These are phyloP conservation scores for Harlomillsia oculata DNA, from an alignment of 1,140 invertebrate species.

Conservation along the genomic window DNA sequence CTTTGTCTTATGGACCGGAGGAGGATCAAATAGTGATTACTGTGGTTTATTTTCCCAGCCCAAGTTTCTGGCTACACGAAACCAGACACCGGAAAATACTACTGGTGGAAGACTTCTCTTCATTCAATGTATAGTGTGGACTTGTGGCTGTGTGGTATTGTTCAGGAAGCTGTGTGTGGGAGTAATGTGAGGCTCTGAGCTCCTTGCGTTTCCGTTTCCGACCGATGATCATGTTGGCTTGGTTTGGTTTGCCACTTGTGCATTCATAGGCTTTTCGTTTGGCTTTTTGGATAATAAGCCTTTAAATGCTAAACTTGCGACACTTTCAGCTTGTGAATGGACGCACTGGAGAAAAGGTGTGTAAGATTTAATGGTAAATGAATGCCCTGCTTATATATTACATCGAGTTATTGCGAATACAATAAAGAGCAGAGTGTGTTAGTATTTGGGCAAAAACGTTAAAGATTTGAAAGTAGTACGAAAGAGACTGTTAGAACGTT, in stretches of 20 bases:
- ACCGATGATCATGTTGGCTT: neutral
- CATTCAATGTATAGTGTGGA: neutral
- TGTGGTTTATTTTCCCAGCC: slow-evolving; percentile 18
- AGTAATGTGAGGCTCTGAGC: slow-evolving; percentile 21
- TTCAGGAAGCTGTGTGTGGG: slow-evolving; percentile 1
- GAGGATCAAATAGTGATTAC: slow-evolving; percentile 5
- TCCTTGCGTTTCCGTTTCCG: slow-evolving; percentile 33
- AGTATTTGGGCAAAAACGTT: neutral
- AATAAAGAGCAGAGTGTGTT: too few relatives aligned
- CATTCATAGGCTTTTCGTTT: neutral
- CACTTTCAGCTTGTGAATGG: neutral
- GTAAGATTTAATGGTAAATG: neutral
- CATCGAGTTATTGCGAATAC: too few relatives aligned
- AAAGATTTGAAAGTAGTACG: neutral
- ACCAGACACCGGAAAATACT: slow-evolving; percentile 35
- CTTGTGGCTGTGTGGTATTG: too few relatives aligned
- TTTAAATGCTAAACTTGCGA: neutral
- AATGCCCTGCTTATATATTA: neutral
- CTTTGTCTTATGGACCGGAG: slow-evolving; percentile 1
- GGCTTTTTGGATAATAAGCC: slow-evolving; percentile 1
- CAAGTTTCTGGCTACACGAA: too few relatives aligned
- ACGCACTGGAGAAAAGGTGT: too few relatives aligned
- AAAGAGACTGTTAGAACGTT: neutral
- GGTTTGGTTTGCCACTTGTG: neutral
- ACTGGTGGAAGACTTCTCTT: neutral